Conservation (phyloP, 1,140 invertebrate species). For the Anastatus disparis region DNA sequence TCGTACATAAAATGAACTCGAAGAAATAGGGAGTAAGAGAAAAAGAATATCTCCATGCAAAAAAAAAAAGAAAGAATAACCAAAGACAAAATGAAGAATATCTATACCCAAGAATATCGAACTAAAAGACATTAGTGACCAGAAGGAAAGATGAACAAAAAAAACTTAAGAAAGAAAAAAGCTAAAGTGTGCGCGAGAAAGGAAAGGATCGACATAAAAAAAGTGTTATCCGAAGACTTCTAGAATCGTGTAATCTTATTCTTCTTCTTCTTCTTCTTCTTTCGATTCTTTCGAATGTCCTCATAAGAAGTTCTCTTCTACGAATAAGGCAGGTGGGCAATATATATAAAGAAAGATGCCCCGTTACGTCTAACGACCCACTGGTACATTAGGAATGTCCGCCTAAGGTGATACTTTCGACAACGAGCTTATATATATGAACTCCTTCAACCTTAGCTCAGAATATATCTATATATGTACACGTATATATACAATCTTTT, state of each 20-base stretch:
- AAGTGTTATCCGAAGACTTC: slow-evolving; percentile 10
- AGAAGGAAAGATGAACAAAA: slow-evolving; percentile 9
- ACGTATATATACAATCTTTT: too few species aligned
- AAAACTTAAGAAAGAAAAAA: not conserved
- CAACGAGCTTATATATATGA: too few species aligned
- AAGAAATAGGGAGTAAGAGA: too few species aligned
- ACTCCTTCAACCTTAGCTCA: too few species aligned
- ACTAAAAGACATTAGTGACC: slow-evolving; percentile 9
- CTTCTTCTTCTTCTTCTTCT: slow-evolving; percentile 1
- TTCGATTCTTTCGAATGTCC: too few species aligned
- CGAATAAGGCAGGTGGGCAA: slow-evolving; percentile 10
- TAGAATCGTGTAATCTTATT: slow-evolving; percentile 32
- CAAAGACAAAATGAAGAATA: slow-evolving; percentile 3
- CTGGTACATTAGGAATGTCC: slow-evolving; percentile 39
- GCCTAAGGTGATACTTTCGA: slow-evolving; percentile 39
- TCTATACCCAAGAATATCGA: not conserved
- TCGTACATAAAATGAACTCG: slow-evolving; percentile 2
- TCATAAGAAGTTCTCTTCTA: too few species aligned
- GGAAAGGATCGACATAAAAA: slow-evolving; percentile 15
- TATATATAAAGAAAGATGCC: slow-evolving; percentile 1
- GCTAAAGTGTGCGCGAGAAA: not conserved
- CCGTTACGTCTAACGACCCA: slow-evolving; percentile 35
- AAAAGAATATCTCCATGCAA: not conserved
- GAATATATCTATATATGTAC: too few species aligned
- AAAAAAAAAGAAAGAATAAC: not conserved